phyloP scores from a whole-genome alignment of 1,140 invertebrate species.

The Brachionus paranguensis region DNA sequence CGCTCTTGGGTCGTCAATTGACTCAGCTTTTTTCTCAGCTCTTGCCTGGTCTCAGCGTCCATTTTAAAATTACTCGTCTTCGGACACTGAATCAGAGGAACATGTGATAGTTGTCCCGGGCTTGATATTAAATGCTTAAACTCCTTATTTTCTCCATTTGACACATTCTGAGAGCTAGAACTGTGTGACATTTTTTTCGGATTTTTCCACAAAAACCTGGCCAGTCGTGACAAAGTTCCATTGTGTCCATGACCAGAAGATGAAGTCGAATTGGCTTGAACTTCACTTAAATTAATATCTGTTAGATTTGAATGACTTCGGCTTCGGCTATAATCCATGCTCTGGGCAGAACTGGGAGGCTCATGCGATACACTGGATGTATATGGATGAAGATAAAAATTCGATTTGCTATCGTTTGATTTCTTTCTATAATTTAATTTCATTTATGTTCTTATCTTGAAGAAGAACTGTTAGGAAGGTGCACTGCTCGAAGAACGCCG shows the following conservation, averaged over 20 bases:
- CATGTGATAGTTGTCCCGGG: neutral
- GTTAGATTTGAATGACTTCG: neutral
- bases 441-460: neutral
- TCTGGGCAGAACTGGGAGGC: neutral
- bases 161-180: neutral
- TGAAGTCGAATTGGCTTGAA: neutral
- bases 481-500: neutral
- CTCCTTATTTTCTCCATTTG: neutral
- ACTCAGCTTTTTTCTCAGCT: neutral
- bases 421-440: neutral
- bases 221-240: neutral
- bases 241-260: neutral
- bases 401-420: neutral
- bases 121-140: neutral
- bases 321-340: neutral
- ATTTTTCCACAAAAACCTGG: neutral
- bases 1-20: neutral
- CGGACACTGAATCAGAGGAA: neutral
- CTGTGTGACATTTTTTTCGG: neutral
- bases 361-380: neutral
- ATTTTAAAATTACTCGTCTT: neutral
- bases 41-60: neutral
- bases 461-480: neutral
- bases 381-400: neutral
- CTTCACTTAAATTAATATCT: neutral